Percentiles rank a stretch among this genome's conserved stretches.
Evolutionary conservation across 2,797 vertebrate genomes (phyloP).

Genomic region (Muraenolepis orangiensis): DNA sequence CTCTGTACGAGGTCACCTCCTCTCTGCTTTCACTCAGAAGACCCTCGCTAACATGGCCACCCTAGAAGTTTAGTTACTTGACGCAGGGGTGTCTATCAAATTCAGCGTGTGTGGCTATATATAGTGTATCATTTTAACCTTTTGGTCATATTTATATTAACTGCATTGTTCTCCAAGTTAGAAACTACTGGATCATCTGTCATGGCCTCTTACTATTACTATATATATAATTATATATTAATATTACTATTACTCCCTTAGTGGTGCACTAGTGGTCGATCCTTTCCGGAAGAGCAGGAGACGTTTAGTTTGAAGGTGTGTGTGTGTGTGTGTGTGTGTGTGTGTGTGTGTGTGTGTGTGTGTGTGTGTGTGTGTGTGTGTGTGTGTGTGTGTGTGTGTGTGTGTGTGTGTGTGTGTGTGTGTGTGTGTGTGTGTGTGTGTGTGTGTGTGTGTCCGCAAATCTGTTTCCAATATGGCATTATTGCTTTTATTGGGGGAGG

Average conservation of each 20-base stretch:
- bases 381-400: background rate
- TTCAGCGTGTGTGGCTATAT: background rate
- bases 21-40: background rate
- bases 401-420: background rate
- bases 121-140: background rate
- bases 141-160: background rate
- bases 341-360: background rate
- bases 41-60: background rate
- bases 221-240: no score
- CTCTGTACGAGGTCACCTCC: background rate
- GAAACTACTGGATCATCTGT: background rate
- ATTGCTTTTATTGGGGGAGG: background rate
- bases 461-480: background rate
- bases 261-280: background rate
- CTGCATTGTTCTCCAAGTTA: background rate
- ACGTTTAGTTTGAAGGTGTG: background rate
- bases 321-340: background rate
- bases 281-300: background rate
- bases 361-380: background rate
- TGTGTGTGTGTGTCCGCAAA: background rate
- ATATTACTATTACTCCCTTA: background rate
- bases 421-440: background rate
- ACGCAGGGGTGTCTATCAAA: background rate
- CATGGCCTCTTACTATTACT: background rate
- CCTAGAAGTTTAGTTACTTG: background rate